Conservation (phyloP, 1,140 invertebrate genomes). For the Hirudo medicinalis region DNA sequence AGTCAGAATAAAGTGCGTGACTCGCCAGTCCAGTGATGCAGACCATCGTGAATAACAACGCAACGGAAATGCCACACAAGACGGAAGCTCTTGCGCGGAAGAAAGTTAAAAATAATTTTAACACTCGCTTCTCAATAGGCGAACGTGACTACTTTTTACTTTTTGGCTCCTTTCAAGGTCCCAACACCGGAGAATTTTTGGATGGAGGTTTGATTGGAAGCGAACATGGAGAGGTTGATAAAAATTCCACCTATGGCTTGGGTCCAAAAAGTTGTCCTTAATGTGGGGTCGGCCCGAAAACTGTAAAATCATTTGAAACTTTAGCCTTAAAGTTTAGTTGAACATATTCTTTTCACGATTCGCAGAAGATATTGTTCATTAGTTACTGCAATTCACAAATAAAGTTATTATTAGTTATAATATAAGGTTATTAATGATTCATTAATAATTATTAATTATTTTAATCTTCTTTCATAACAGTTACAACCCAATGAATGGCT, state of each 20-base stretch:
- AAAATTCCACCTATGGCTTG: slow-evolving; percentile 68
- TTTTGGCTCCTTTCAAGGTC: slow-evolving; percentile 51
- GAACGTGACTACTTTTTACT: slow-evolving; percentile 34
- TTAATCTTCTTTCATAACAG: not conserved
- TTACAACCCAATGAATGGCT: not conserved
- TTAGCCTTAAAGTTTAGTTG: too few species aligned
- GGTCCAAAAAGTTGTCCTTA: slow-evolving; percentile 70
- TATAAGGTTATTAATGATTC: not conserved
- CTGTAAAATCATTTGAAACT: slow-evolving; percentile 40
- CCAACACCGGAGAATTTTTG: slow-evolving; percentile 71
- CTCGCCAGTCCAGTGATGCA: slow-evolving; percentile 22
- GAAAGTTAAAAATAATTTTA: slow-evolving; percentile 16
- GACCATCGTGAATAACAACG: slow-evolving; percentile 19
- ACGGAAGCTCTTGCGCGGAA: slow-evolving; percentile 19
- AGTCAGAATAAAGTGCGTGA: slow-evolving; percentile 23
- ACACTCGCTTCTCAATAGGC: not conserved
- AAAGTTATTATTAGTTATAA: slow-evolving; percentile 48
- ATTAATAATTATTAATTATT: not conserved
- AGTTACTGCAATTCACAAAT: not conserved
- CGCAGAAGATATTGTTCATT: too few species aligned
- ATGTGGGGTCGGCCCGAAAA: slow-evolving; percentile 56
- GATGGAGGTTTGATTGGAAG: slow-evolving; percentile 74
- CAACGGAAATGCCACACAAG: slow-evolving; percentile 2
- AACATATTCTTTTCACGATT: too few species aligned
- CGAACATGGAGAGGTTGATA: slow-evolving; percentile 72